Base-by-base conservation (phyloP, 2,888 invertebrate genomes). In the Rotaria sp. region DNA sequence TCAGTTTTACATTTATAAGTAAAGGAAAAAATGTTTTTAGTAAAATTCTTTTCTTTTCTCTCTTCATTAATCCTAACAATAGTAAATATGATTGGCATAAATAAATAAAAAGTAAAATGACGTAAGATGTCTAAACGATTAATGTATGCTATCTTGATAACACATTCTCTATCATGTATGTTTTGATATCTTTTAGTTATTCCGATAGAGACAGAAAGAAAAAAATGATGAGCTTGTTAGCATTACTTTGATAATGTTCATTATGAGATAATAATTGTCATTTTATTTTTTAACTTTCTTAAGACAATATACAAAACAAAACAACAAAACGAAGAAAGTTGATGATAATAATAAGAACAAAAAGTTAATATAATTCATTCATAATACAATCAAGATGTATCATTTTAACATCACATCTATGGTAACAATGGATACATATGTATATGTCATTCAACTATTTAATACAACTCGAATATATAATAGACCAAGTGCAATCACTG, bases 201-300 rank as follows among this genome's bases (percentile, higher is more conserved):
- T 30, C 59, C 30, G 59, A 59, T 59, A 30, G 30, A 30, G 11
- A 30, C 30, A n/a, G 59, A 59, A 11, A 59, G 59, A 13, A 1
- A 15, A 30, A 30, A 30, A 59, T n/a, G 7, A 59, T 59, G 59
- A 59, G 59, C 59, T 59, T 59, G 59, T 59, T 59, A 59, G 30
- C 30, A 30, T 59, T 59, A 30, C 59, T 59, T 30, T 59, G 59
- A 59, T 59, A 30, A 59, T 59, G 15, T 59, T 59, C 59, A 3
- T 59, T 59, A 59, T 59, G 59, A n/a, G 59, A 59, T 59, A 59
- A 59, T 59, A 11, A 59, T 59, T 59, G 59, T 59, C 59, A 30
- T 59, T 59, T 59, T 10, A 13, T 30, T 59, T 59, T 7, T 30
- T 30, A 30, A 30, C 59, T 59, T 59, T 18, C 15, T 50, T 13